Conservation (phyloP, 2,113 vertebrate genomes). For the Melanostigma gelatinosum region DNA sequence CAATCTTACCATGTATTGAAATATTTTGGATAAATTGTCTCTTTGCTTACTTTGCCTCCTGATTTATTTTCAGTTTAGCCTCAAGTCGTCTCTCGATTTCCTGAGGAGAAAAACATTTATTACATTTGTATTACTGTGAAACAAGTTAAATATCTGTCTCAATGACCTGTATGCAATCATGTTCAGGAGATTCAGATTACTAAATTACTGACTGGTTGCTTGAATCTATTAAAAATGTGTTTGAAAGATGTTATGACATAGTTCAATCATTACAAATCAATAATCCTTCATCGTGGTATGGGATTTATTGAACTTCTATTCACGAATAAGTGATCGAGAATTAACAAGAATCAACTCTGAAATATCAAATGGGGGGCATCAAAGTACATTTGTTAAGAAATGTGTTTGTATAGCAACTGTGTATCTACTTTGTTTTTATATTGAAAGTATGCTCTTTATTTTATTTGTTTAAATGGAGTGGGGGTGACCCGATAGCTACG, state of each 20-base stretch:
- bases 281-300: background rate
- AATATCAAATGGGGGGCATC: too few species aligned
- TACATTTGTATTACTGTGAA: background rate
- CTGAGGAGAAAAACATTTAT: constrained; percentile 71
- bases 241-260: background rate
- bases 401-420: too few species aligned
- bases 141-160: background rate
- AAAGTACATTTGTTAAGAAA: background rate
- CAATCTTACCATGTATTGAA: background rate
- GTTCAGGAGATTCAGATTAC: background rate
- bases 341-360: background rate
- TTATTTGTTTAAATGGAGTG: too few species aligned
- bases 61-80: constrained; percentile 94
- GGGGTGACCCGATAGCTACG: too few species aligned
- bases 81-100: constrained; percentile 97
- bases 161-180: constrained; percentile 4
- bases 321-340: background rate
- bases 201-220: background rate
- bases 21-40: background rate
- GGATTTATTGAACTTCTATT: background rate
- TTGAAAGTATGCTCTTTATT: too few species aligned
- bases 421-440: too few species aligned
- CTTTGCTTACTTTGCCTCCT: constrained; percentile 90
- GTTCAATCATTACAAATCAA: background rate
- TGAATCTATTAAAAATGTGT: background rate